phyloP scores from a whole-genome alignment of 2,797 vertebrate species.

The Gymnoscopelus braueri region DNA sequence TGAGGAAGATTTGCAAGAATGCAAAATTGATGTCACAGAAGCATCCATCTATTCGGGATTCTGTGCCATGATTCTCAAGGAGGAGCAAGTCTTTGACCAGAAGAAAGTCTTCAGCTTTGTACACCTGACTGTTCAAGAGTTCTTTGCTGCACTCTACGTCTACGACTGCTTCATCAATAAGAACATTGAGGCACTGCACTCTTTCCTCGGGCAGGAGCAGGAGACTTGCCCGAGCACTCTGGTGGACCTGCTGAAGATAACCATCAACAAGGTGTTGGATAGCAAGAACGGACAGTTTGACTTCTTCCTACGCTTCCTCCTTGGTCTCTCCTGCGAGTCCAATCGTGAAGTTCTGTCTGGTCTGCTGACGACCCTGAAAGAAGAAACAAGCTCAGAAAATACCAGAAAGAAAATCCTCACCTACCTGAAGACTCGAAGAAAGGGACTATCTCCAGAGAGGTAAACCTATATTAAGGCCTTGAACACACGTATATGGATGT shows the following conservation, averaged over 20 bases:
- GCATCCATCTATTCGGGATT: slow-evolving; percentile 44
- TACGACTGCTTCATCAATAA: slow-evolving; percentile 50
- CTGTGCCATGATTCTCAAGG: slow-evolving; percentile 19
- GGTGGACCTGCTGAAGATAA: slow-evolving; percentile 52
- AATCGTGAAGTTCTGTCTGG: slow-evolving; percentile 43
- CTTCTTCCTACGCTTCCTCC: slow-evolving; percentile 54
- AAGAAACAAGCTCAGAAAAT: slow-evolving; percentile 20
- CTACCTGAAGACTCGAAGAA: slow-evolving; percentile 47
- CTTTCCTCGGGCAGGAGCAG: slow-evolving; percentile 30
- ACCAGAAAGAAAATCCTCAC: slow-evolving; percentile 46
- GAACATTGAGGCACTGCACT: not conserved
- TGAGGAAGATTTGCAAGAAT: slow-evolving; percentile 51
- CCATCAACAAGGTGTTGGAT: slow-evolving; percentile 52
- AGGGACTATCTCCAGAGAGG: slow-evolving; percentile 40
- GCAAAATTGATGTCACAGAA: slow-evolving; percentile 36
- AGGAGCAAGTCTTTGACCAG: slow-evolving; percentile 33
- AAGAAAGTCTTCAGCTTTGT: slow-evolving; percentile 57
- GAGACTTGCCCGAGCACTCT: not conserved
- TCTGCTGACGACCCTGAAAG: slow-evolving; percentile 5
- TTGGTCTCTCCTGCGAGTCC: slow-evolving; percentile 47
- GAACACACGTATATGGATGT: too few relatives aligned
- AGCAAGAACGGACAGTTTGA: slow-evolving; percentile 42
- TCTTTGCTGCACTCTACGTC: slow-evolving; percentile 59
- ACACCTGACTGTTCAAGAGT: slow-evolving; percentile 67
- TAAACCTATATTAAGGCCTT: not conserved